Conservation (phyloP, 2,797 vertebrate genomes). For the Tenualosa ilisha region DNA sequence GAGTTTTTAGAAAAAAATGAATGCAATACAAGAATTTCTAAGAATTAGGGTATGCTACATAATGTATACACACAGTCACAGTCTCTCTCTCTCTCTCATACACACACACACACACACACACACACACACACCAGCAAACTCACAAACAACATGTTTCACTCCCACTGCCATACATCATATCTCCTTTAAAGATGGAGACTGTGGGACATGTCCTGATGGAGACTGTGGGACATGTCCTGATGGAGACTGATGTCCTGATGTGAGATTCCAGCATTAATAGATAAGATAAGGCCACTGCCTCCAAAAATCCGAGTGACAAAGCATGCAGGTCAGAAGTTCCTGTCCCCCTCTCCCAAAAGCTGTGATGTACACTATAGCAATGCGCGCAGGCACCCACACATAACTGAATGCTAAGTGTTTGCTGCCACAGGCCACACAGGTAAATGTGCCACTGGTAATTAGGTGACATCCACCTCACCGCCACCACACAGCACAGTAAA, state of each 20-base stretch:
- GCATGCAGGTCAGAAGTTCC: neutral
- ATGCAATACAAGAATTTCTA: neutral
- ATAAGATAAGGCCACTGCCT: neutral
- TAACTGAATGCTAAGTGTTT: neutral
- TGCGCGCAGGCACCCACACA: neutral
- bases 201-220: too few relatives aligned
- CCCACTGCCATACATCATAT: too few relatives aligned
- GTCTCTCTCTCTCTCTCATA: too few relatives aligned
- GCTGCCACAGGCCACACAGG: neutral
- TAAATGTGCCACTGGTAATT: neutral
- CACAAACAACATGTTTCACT: too few relatives aligned
- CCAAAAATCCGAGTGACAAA: neutral
- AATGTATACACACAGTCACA: too few relatives aligned
- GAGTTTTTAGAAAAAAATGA: neutral
- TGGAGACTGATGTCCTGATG: too few relatives aligned
- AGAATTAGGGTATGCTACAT: neutral
- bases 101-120: too few relatives aligned
- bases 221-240: too few relatives aligned
- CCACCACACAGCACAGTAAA: neutral
- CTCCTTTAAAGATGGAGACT: too few relatives aligned
- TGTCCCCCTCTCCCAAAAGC: neutral
- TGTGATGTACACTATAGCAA: neutral
- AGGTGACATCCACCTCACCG: neutral
- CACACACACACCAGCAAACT: too few relatives aligned
- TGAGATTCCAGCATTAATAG: too few relatives aligned